Conservation (phyloP, 2,888 invertebrate species). For the Leptarthrus brevirostris region DNA sequence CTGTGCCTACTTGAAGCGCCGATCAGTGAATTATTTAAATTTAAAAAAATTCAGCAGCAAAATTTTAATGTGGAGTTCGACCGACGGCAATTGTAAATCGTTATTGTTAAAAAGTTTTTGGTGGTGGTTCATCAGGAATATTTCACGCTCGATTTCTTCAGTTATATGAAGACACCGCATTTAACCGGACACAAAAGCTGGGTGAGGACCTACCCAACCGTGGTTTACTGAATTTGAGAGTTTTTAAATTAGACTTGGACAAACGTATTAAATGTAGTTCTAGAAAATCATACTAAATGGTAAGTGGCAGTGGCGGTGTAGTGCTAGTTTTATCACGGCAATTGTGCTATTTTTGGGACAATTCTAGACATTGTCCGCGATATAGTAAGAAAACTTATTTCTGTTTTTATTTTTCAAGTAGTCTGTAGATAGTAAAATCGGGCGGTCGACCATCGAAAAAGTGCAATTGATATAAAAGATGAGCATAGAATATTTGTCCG, state of each 20-base stretch:
- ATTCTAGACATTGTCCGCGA: too few species aligned
- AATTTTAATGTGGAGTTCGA: neutral
- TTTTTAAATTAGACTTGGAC: neutral
- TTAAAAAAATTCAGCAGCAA: neutral
- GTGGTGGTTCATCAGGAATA: constrained; percentile 31
- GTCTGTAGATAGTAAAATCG: too few species aligned
- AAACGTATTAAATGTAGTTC: neutral
- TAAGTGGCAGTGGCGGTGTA: neutral
- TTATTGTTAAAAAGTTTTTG: neutral
- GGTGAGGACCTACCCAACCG: constrained; percentile 41
- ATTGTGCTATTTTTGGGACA: constrained; percentile 32
- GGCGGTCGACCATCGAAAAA: too few species aligned
- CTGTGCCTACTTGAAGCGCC: neutral
- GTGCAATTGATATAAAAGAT: too few species aligned
- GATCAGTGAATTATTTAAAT: neutral
- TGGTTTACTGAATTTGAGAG: constrained; percentile 19
- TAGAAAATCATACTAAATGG: constrained; percentile 13
- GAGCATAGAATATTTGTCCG: too few species aligned
- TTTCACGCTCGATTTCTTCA: constrained; percentile 44
- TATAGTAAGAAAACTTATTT: too few species aligned
- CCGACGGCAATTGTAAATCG: neutral
- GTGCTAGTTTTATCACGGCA: neutral
- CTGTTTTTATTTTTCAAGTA: neutral
- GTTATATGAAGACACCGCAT: constrained; percentile 24
- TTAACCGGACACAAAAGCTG: constrained; percentile 33